Conservation (phyloP, 2,888 invertebrate genomes). For the Cheilosia scutellata region DNA sequence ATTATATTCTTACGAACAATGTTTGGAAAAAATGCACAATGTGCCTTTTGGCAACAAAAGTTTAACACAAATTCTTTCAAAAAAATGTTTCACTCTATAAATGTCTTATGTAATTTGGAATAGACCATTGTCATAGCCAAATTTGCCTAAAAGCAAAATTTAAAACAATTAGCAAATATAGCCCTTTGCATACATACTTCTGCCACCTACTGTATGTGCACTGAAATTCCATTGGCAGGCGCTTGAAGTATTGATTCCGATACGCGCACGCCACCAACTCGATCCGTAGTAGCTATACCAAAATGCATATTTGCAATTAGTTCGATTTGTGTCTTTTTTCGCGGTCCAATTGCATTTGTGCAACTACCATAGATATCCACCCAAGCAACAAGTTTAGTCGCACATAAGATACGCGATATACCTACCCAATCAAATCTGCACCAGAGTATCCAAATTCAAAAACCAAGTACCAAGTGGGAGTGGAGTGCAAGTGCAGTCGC, state of each 20-base stretch:
- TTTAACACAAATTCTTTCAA: no score
- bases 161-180: neutral
- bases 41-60: no score
- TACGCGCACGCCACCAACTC: constrained; percentile 27
- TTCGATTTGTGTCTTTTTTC: constrained; percentile 45
- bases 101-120: no score
- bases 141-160: neutral
- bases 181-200: neutral
- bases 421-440: constrained; percentile 14
- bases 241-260: constrained; percentile 49
- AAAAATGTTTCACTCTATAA: no score
- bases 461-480: constrained; percentile 5
- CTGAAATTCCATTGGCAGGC: constrained; percentile 15
- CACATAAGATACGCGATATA: neutral
- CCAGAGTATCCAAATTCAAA: constrained; percentile 17
- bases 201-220: neutral
- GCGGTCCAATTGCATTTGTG: constrained; percentile 48
- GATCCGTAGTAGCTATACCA: constrained; percentile 2
- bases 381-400: constrained; percentile 51
- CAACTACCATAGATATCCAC: constrained; percentile 55
- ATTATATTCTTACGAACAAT: no score
- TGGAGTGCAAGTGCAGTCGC: constrained; percentile 40
- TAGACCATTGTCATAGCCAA: no score
- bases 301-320: constrained; percentile 23
- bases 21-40: no score